phyloP scores from a whole-genome alignment of 2,888 invertebrate genomes.

The Boloria euphrosyne region DNA sequence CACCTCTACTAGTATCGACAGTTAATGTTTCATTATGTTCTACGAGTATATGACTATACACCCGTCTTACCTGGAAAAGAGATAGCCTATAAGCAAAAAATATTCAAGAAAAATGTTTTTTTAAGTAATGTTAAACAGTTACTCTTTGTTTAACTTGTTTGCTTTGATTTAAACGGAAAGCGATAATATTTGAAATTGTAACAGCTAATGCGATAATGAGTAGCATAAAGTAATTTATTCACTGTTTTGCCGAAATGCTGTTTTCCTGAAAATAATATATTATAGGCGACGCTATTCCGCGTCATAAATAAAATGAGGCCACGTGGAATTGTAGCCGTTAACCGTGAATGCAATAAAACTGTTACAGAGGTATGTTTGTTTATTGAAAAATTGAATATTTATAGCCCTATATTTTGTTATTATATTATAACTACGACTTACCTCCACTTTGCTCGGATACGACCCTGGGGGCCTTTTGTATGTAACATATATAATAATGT shows the following conservation, averaged over 20 bases:
- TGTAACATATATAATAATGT: too few relatives aligned
- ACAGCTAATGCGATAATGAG: slow-evolving; percentile 15
- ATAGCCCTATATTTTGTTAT: slow-evolving; percentile 20
- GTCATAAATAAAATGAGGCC: slow-evolving; percentile 40
- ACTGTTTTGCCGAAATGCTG: slow-evolving; percentile 25
- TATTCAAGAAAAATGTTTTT: too few relatives aligned
- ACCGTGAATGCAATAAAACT: slow-evolving; percentile 33
- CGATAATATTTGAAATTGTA: slow-evolving; percentile 11
- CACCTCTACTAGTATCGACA: too few relatives aligned
- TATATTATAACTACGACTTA: too few relatives aligned
- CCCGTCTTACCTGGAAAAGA: too few relatives aligned
- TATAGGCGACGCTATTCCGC: slow-evolving; percentile 35
- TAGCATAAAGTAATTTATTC: slow-evolving; percentile 24
- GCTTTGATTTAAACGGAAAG: not conserved
- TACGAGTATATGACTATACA: too few relatives aligned
- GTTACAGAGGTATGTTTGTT: slow-evolving; percentile 23
- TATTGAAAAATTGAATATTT: slow-evolving; percentile 23
- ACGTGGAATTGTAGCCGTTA: slow-evolving; percentile 33
- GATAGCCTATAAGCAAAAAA: too few relatives aligned
- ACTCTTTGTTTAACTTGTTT: not conserved
- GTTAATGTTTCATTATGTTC: too few relatives aligned
- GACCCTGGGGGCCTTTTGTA: too few relatives aligned
- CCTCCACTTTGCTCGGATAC: too few relatives aligned
- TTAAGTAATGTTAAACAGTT: too few relatives aligned
- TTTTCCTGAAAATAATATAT: slow-evolving; percentile 32